Evolutionary conservation across 2,797 vertebrate genomes (phyloP), one percentile per base, ranked within the genome.

Genomic region (Micromesistius poutassou): DNA sequence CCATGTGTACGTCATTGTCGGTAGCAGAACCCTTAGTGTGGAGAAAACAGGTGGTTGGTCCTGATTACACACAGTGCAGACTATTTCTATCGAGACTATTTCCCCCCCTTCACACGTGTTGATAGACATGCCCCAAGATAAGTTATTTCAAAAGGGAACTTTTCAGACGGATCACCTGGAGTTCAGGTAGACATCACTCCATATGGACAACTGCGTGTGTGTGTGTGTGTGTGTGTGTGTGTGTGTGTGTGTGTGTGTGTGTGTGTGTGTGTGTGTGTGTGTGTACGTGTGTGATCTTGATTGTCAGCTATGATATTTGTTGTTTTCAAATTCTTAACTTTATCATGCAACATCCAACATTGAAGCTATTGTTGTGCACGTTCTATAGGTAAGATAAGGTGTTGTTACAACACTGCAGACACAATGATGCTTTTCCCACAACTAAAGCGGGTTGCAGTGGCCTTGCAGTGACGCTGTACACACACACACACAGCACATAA

Each of bases 161-260:
- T 78, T 87, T 77, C 83, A 89, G 86, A 86, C 82, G 84, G 82
- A 87, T n/a, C 80, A 73, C 84, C 83, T 87, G 86, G 83, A 72
- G 40, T 68, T 82, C 85, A 88, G 81, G 80, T 76, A 90, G 88
- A 86, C 83, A 71, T 87, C 87, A 87, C 81, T 87, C 76, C 76
- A 70, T 81, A 78, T 87, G 79, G 80, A 88, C 79, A 78, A 30
- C 83, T 75, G 87, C 83, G 72, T 73, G 71, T 73, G 71, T 38
- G 33, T 38, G 71, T 38, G 71, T 25, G 33, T 40, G 72, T 40
- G 36, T 42, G 19, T 9, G 12, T 42, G 36, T 38, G 36, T 42
- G 2, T 16, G 14, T 42, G 10, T 12, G 14, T 42, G 40, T 16
- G 40, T 38, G 36, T 72, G 71, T 36, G 71, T n/a, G 22, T n/a